Conservation (phyloP, 2,797 vertebrate species). For the Oreortyx pictus region DNA sequence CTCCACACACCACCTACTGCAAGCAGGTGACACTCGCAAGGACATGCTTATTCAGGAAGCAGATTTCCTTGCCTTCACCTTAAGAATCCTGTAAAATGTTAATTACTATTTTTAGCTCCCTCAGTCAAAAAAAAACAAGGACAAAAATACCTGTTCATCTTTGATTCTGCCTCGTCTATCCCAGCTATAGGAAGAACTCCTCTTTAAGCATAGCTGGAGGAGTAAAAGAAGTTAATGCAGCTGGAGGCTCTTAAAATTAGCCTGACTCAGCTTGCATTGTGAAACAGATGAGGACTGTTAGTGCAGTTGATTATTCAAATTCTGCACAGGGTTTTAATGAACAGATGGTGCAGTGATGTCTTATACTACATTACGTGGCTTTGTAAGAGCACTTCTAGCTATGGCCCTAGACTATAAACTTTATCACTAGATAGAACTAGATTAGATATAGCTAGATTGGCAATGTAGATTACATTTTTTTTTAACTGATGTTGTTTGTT, state of each 20-base stretch:
- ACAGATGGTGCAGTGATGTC: neutral
- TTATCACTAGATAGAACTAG: conserved; percentile 6
- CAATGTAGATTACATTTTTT: conserved; percentile 22
- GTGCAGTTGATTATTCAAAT: neutral
- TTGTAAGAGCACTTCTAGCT: neutral
- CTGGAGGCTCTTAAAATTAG: neutral
- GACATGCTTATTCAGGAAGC: neutral
- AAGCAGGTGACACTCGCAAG: neutral
- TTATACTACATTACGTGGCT: neutral
- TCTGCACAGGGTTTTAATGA: neutral
- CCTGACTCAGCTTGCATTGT: neutral
- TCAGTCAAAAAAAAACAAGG: neutral
- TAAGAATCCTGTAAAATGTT: neutral
- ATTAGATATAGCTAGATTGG: neutral
- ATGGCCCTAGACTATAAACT: neutral
- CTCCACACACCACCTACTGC: neutral
- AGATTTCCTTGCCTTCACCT: neutral
- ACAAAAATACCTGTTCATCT: neutral
- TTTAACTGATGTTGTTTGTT: neutral
- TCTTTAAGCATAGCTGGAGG: neutral
- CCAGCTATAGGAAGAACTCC: neutral
- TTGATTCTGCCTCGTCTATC: neutral
- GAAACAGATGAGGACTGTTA: neutral
- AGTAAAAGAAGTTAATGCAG: neutral
- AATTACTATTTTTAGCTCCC: neutral